Evolutionary conservation across 2,797 vertebrate genomes (phyloP).

Genomic region (Cephalopachus bancanus): DNA sequence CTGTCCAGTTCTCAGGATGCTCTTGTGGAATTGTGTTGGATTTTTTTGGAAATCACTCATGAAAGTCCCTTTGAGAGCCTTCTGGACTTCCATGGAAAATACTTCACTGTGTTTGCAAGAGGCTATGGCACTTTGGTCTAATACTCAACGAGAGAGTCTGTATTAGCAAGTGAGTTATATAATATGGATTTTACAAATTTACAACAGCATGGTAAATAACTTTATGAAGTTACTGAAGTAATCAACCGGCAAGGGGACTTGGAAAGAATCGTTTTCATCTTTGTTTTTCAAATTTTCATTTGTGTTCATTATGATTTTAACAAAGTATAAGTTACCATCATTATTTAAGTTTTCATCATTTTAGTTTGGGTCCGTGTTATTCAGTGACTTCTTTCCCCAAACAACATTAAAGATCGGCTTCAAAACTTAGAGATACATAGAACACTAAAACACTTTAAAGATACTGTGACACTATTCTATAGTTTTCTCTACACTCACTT

Average conservation of each 20-base stretch:
- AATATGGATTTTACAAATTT: fast-evolving
- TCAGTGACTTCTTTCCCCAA: neutral
- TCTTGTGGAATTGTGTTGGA: fast-evolving
- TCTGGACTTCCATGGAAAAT: fast-evolving
- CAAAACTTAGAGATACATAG: neutral
- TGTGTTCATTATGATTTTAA: neutral
- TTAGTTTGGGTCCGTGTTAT: neutral
- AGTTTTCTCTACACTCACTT: neutral
- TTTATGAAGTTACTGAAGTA: fast-evolving
- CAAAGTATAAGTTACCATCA: neutral
- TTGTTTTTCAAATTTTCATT: neutral
- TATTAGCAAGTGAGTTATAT: neutral
- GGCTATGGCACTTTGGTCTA: fast-evolving
- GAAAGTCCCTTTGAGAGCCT: fast-evolving
- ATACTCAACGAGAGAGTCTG: fast-evolving
- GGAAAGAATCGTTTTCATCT: neutral
- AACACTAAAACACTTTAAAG: neutral
- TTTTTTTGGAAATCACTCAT: fast-evolving
- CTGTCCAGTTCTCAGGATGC: fast-evolving
- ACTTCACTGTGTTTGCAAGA: fast-evolving
- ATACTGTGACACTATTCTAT: neutral
- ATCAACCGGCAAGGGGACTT: too few species aligned
- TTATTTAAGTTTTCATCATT: neutral
- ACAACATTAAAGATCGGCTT: neutral
- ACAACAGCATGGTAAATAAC: fast-evolving